Base-by-base conservation (phyloP, 2,888 invertebrate species). In the Sepiola atlantica region DNA sequence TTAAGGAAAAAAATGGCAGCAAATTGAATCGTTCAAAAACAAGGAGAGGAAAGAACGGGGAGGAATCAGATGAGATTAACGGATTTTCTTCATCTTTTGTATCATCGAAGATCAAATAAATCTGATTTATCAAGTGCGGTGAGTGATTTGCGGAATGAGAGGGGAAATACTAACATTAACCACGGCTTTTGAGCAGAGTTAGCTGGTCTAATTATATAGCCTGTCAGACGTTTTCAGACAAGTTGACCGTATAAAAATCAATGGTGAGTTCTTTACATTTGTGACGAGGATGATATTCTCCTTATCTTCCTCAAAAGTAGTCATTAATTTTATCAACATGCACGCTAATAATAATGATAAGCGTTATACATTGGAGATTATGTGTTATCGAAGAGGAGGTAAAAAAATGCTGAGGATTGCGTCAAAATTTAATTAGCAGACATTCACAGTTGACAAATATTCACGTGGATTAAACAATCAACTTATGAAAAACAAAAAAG, bases 361-460 rank as follows among this genome's bases (percentile, higher is more conserved):
- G 28, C 32, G 32, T 77, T n/a, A 14, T 24, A 55, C 61, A 24
- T 61, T 61, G 24, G 28, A 61, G 28, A 61, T 28, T 2, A 12
- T 28, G 24, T 61, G 24, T 24, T 24, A 61, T 61, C 10, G 8
- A 45, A 45, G 45, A 45, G 45, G 45, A 61, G 8, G 4, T 61
- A 61, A 3, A n/a, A n/a, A n/a, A 61, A 61, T 61, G 10, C 28
- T 61, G 8, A 61, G 10, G 24, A 77, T 24, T 28, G 14, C 28
- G 28, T n/a, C 24, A 45, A 77, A 77, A 77, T n/a, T 77, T 77
- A 14, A 28, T 28, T 77, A 77, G 61, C 61, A 77, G 77, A 77
- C 77, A 77, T 77, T 77, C 77, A 77, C 77, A 77, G 77, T 77
- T 77, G 24, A 77, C 28, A 77, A 77, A 77, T n/a, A 77, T 77